These are phyloP conservation scores for Melieria crassipennis DNA, from an alignment of 2,888 invertebrate species.

Conservation along the genomic window DNA sequence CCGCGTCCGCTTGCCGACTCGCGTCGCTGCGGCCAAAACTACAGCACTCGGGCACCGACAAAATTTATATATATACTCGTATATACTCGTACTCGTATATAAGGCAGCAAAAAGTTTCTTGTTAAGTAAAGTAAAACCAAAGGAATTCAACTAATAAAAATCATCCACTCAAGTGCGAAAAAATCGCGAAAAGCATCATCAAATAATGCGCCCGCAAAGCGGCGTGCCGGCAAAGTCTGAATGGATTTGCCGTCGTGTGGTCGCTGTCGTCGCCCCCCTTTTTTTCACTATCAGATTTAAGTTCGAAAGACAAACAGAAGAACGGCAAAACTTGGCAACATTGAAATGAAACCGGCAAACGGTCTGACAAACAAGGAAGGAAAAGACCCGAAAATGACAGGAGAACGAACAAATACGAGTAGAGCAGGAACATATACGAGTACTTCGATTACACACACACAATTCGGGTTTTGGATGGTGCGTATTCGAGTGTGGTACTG, in stretches of 20 bases:
- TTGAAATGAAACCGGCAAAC: constrained; percentile 16
- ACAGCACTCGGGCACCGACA: not conserved
- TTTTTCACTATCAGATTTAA: constrained; percentile 23
- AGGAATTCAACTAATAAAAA: constrained; percentile 66
- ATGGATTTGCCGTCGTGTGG: not conserved
- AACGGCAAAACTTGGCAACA: constrained; percentile 26
- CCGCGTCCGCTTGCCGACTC: no score
- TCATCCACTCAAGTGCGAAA: constrained; percentile 66
- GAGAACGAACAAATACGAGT: no score
- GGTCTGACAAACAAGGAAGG: no score
- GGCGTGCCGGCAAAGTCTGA: not conserved
- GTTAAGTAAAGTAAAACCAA: constrained; percentile 48
- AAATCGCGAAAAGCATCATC: constrained; percentile 64
- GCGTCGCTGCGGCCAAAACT: no score
- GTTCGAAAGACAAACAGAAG: constrained; percentile 35
- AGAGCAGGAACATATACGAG: no score
- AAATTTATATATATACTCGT: not conserved
- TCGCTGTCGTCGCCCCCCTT: constrained; percentile 14
- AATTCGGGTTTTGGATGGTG: no score
- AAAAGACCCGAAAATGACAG: no score
- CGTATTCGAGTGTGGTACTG: no score
- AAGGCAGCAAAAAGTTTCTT: constrained; percentile 14
- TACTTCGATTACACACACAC: no score
- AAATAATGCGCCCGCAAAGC: constrained; percentile 21
- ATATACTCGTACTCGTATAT: no score